Evolutionary conservation across 2,797 vertebrate genomes (phyloP).

Genomic region (Rhynchonycteris naso): DNA sequence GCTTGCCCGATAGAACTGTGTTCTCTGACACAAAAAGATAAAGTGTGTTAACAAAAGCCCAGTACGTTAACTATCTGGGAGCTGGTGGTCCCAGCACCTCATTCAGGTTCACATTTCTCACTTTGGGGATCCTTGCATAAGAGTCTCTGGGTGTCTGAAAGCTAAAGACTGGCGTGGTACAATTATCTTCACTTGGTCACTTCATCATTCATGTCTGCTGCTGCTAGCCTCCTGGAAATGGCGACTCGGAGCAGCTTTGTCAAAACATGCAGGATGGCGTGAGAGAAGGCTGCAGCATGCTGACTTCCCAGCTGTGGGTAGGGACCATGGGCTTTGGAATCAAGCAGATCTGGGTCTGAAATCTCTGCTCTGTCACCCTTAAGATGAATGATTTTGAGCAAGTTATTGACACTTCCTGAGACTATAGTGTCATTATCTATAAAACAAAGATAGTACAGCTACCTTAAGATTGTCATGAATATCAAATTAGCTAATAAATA

Average conservation of each 20-base stretch:
- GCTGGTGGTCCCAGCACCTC: neutral
- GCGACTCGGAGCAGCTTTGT: neutral
- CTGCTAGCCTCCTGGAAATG: neutral
- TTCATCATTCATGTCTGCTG: neutral
- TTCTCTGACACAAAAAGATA: neutral
- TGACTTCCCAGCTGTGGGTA: neutral
- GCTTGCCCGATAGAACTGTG: neutral
- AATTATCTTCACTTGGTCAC: neutral
- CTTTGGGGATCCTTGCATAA: neutral
- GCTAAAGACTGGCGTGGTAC: neutral
- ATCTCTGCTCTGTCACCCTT: neutral
- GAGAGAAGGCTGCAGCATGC: rapidly evolving
- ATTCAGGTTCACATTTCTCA: neutral
- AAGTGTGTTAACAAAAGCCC: neutral
- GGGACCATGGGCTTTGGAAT: neutral
- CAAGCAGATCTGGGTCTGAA: neutral
- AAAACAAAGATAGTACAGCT: neutral
- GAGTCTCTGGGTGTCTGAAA: neutral
- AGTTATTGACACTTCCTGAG: neutral
- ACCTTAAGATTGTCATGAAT: neutral
- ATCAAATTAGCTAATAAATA: neutral
- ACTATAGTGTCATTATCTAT: neutral
- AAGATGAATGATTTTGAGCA: neutral
- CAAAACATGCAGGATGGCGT: neutral
- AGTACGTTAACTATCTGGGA: neutral